Base-by-base conservation (phyloP, 2,888 invertebrate species). In the Creontiades dilutus region DNA sequence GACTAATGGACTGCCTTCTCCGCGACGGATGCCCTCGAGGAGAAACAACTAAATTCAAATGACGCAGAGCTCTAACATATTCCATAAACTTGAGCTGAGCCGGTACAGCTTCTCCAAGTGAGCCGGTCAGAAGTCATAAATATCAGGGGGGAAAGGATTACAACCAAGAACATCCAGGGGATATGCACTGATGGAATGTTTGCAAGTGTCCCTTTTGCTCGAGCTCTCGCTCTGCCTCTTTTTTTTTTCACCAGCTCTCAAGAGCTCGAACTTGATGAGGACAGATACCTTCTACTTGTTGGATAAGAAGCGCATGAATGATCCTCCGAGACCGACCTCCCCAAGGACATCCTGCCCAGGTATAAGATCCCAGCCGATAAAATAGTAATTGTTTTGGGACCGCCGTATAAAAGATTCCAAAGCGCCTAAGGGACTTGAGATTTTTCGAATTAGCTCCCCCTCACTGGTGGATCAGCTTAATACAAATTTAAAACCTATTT, bases 401-500 rank as follows among this genome's bases (percentile, higher is more conserved):
- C 46, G 47, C 47, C n/a, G 78, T 46, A 46, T 78, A 78, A 46
- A 78, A 47, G 78, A 47, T 78, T 46, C 46, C n/a, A 78, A 37
- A 78, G 46, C 37, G 78, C 78, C 78, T 19, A 46, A 47, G 78
- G 78, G 46, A 37, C 78, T 37, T 46, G 11, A 19, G 23, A 68
- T 23, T 78, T 68, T 68, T 68, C 19, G 11, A 19, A 68, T 4
- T 0, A 19, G 19, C n/a, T 28, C 28, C 76, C 28, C 28, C 76
- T n/a, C 46, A 12, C 12, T 1, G 3, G 76, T 2, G 27, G 27
- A 28, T 12, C 23, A 68, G 68, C 78, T 46, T 78, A 78, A 46
- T 78, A 78, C 78, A 78, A 78, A 78, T 78, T 78, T 78, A 78
- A 78, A 78, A 78, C 78, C 78, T 78, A 78, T 78, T 78, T 78